Evolutionary conservation across 2,113 vertebrate genomes (phyloP).

Genomic region (Albula glossodonta): DNA sequence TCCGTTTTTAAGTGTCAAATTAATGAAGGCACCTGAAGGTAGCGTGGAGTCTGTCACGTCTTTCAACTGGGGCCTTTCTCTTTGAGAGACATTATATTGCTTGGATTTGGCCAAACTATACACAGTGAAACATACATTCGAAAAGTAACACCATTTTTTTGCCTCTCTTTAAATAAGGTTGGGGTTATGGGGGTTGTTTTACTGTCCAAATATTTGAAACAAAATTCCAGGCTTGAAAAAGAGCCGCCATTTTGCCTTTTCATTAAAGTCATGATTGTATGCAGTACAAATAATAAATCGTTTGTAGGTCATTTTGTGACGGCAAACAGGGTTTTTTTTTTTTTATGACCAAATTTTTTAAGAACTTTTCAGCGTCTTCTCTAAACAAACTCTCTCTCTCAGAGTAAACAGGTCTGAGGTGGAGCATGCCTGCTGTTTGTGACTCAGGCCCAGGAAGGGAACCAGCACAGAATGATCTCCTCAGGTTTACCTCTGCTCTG

Average conservation of each 20-base stretch:
- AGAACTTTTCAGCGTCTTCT: background rate
- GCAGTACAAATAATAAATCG: constrained; percentile 51
- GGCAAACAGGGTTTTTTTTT: background rate
- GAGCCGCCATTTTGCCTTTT: background rate
- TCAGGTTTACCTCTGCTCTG: background rate
- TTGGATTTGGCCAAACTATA: constrained; percentile 16
- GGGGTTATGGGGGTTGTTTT: background rate
- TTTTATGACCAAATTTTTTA: constrained; percentile 27
- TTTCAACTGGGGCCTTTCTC: background rate
- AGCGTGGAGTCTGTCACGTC: background rate
- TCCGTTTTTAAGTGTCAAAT: constrained; percentile 48
- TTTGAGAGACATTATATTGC: background rate
- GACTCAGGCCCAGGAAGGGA: background rate
- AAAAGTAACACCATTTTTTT: constrained; percentile 45
- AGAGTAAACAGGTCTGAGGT: background rate
- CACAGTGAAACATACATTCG: background rate
- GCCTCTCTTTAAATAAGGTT: constrained; percentile 14
- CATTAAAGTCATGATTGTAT: constrained; percentile 45
- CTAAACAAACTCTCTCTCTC: background rate
- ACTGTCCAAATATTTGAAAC: constrained; percentile 24
- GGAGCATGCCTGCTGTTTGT: background rate
- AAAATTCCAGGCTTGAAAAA: constrained; percentile 32
- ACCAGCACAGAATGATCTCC: background rate
- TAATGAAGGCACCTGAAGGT: constrained; percentile 30
- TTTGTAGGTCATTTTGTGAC: constrained; percentile 30